These are phyloP conservation scores for Corythornis leucogaster DNA, from an alignment of 2,797 vertebrate species.

Conservation along the genomic window DNA sequence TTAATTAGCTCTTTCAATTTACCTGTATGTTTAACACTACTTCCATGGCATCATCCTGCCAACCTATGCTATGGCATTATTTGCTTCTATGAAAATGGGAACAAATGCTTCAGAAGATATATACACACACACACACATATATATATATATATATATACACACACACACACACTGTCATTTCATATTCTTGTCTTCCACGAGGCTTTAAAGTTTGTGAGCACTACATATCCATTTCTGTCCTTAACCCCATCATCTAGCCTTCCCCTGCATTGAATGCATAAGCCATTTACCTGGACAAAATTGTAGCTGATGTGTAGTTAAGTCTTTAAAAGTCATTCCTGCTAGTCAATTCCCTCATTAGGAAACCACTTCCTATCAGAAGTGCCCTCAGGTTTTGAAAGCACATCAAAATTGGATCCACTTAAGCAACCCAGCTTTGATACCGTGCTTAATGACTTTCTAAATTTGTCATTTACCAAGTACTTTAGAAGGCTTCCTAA, in stretches of 20 bases:
- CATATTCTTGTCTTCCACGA: not conserved
- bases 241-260: not conserved
- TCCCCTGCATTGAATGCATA: not conserved
- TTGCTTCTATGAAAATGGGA: not conserved
- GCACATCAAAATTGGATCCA: conserved; percentile 70
- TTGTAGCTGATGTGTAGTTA: conserved; percentile 21
- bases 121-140: not conserved
- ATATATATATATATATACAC: too few species aligned
- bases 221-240: not conserved
- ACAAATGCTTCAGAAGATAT: not conserved
- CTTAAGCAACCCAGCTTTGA: conserved; percentile 57
- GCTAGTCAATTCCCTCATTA: conserved; percentile 58
- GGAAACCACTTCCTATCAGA: conserved; percentile 55
- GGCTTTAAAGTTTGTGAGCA: conserved; percentile 11
- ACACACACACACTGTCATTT: not conserved
- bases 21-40: not conserved
- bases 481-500: conserved; percentile 40
- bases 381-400: conserved; percentile 67
- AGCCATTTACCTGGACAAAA: conserved; percentile 50
- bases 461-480: conserved; percentile 63
- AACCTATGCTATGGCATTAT: not conserved
- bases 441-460: conserved; percentile 66
- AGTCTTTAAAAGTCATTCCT: conserved; percentile 35
- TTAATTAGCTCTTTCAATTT: not conserved
- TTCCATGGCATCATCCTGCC: not conserved